A percentile compares a stretch with the other conserved stretches of the same genome.
Conservation (phyloP, 35 echinoderm and acorn worm genomes). For the Chiridota heheva region DNA sequence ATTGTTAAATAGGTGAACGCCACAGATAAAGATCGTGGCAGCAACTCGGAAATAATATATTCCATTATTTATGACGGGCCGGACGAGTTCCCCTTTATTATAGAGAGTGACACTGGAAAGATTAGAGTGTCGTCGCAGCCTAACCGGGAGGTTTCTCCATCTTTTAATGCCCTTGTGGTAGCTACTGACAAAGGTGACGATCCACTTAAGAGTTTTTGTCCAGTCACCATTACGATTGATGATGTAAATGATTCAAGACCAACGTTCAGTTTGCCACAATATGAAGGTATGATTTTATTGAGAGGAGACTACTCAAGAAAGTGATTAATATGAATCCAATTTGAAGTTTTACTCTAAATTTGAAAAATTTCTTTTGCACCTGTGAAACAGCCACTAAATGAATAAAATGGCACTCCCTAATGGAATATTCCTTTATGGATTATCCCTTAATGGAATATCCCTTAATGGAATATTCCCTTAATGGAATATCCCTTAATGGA, state of each 20-base stretch:
- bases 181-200: conserved; percentile 63
- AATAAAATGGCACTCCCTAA: no score
- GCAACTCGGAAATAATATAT: conserved; percentile 72
- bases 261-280: conserved; percentile 32
- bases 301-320: no score
- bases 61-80: conserved; percentile 32
- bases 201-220: conserved; percentile 64
- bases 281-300: conserved; percentile 37
- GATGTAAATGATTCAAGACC: conserved; percentile 80
- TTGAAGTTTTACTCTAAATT: no score
- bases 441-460: no score
- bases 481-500: no score
- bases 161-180: conserved; percentile 38
- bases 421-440: no score
- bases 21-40: conserved; percentile 75
- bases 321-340: no score
- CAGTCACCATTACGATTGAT: conserved; percentile 56
- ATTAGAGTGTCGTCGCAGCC: conserved; percentile 46
- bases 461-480: no score
- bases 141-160: conserved; percentile 53
- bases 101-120: conserved; percentile 48
- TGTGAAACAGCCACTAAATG: no score
- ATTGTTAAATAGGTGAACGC: conserved; percentile 56
- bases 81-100: conserved; percentile 45
- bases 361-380: no score